phyloP scores from a whole-genome alignment of 1,140 invertebrate species.

The Papilio helenus region DNA sequence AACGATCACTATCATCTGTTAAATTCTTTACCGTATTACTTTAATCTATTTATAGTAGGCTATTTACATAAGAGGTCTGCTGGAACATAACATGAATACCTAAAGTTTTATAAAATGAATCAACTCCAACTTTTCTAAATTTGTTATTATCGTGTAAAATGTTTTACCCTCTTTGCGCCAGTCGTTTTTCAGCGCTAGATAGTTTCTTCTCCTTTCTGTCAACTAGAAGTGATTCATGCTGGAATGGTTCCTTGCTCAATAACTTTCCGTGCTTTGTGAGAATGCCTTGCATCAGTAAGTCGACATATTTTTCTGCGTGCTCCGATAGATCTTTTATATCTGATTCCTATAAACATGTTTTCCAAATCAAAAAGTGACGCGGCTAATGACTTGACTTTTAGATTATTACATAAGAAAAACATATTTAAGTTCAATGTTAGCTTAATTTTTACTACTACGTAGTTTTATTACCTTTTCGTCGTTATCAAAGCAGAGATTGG shows the following conservation, averaged over 20 bases:
- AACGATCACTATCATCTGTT: no score
- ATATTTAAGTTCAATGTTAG: no score
- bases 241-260: constrained; percentile 95
- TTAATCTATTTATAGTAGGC: no score
- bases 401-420: no score
- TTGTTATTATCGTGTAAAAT: background rate
- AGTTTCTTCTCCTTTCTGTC: constrained; percentile 98
- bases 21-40: no score
- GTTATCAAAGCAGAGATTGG: constrained; percentile 96
- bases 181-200: constrained; percentile 96
- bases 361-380: background rate
- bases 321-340: constrained; percentile 88
- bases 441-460: no score
- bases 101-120: no score
- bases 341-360: constrained; percentile 81
- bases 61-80: no score
- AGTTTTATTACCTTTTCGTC: constrained; percentile 87
- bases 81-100: no score
- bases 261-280: constrained; percentile 86
- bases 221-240: constrained; percentile 97
- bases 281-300: constrained; percentile 91
- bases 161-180: constrained; percentile 91
- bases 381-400: background rate
- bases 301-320: constrained; percentile 89
- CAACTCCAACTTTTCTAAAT: background rate